Evolutionary conservation across 2,797 vertebrate species (phyloP).

Genomic region (Staurois parvus): DNA sequence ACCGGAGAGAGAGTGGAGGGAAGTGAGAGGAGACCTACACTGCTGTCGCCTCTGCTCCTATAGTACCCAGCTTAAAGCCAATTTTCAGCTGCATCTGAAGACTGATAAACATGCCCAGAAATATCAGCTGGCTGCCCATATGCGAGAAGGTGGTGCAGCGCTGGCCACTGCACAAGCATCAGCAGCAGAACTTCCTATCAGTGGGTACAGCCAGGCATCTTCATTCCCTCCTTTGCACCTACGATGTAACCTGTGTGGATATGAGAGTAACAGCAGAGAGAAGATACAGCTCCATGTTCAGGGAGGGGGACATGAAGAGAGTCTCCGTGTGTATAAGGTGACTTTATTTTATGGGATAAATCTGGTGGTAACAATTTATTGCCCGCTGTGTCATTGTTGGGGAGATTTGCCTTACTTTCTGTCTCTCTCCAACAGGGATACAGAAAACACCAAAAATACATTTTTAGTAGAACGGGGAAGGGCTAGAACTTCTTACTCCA

Average conservation of each 20-base stretch:
- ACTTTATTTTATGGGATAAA: constrained; percentile 5
- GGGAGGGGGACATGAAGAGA: constrained; percentile 70
- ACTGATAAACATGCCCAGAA: constrained; percentile 76
- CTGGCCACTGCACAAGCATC: constrained; percentile 55
- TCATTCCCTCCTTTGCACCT: constrained; percentile 67
- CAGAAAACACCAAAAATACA: no score
- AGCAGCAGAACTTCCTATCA: constrained; percentile 56
- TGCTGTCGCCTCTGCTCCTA: constrained; percentile 76
- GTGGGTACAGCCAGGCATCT: constrained; percentile 54
- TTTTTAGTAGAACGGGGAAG: no score
- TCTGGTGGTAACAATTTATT: neutral
- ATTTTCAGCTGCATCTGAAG: constrained; percentile 76
- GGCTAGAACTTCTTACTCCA: neutral
- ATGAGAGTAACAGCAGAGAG: constrained; percentile 75
- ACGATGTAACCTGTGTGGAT: constrained; percentile 76
- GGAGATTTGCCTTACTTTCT: no score
- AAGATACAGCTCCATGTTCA: constrained; percentile 73
- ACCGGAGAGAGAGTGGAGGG: constrained; percentile 73
- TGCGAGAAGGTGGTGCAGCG: constrained; percentile 71
- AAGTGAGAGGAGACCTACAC: constrained; percentile 71
- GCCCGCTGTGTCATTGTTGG: neutral
- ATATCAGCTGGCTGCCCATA: constrained; percentile 74
- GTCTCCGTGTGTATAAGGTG: constrained; percentile 72
- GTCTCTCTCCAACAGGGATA: no score
- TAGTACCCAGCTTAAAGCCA: constrained; percentile 75